Conservation (phyloP, 1,140 invertebrate genomes). For the Branchinecta lindahli region DNA sequence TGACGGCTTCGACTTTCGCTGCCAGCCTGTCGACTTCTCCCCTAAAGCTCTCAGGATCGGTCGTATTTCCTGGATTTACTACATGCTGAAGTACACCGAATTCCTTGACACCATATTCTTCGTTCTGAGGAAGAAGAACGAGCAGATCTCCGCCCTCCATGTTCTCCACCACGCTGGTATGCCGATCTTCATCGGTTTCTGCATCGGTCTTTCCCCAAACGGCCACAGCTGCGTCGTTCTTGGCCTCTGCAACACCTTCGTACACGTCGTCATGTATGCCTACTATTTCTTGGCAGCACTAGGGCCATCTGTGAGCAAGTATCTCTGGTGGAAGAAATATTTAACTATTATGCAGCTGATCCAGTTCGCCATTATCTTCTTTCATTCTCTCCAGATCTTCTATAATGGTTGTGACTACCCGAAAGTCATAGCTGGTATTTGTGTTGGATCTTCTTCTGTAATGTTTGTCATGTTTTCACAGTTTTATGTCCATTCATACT, state of each 20-base stretch:
- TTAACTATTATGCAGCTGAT: constrained; percentile 40
- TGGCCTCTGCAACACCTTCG: constrained; percentile 50
- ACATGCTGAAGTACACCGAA: constrained; percentile 37
- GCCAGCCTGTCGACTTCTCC: constrained; percentile 80
- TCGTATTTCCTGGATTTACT: constrained; percentile 16
- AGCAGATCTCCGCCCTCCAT: constrained; percentile 79
- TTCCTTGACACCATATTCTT: constrained; percentile 56
- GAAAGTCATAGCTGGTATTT: constrained; percentile 29
- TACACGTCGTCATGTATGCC: constrained; percentile 41
- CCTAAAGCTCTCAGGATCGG: constrained; percentile 37
- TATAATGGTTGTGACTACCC: constrained; percentile 39
- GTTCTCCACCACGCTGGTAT: constrained; percentile 91
- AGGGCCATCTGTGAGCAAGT: constrained; percentile 36
- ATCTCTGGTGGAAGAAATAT: constrained; percentile 44
- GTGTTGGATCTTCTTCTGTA: constrained; percentile 20
- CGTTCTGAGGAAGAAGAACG: constrained; percentile 75
- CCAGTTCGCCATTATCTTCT: constrained; percentile 40
- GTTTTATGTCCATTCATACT: no score
- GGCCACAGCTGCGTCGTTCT: constrained; percentile 30
- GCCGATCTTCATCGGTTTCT: constrained; percentile 90
- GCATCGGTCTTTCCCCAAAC: constrained; percentile 90
- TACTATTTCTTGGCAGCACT: constrained; percentile 40
- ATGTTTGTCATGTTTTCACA: not conserved
- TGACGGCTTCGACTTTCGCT: constrained; percentile 42
- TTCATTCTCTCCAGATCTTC: constrained; percentile 35